Percentiles rank a stretch among this genome's conserved stretches.
These are phyloP conservation scores for Argynnis bischoffii DNA, from an alignment of 2,888 invertebrate genomes.

Conservation along the genomic window DNA sequence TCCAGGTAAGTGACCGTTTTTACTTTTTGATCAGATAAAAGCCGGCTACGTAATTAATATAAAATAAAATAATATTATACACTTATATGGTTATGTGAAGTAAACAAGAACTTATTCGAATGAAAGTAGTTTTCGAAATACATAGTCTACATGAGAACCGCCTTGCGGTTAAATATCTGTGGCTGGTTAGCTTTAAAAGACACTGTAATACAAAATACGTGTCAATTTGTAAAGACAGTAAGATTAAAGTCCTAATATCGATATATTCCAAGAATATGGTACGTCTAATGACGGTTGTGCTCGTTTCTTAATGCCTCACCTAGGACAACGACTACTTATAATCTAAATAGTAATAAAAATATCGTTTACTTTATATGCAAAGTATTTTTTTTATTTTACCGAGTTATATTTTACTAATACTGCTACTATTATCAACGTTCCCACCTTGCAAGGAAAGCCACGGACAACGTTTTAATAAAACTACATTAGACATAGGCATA, in stretches of 20 bases:
- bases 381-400: too few species aligned
- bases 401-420: too few species aligned
- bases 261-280: constrained; percentile 1
- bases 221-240: not conserved
- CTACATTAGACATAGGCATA: too few species aligned
- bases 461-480: too few species aligned
- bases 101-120: constrained; percentile 13
- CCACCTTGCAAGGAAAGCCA: too few species aligned
- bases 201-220: not conserved
- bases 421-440: too few species aligned
- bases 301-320: constrained; percentile 2
- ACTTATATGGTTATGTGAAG: not conserved
- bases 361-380: too few species aligned
- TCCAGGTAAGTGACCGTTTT: not conserved
- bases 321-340: not conserved
- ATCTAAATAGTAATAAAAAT: too few species aligned
- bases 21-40: not conserved
- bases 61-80: not conserved
- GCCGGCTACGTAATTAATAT: too few species aligned
- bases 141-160: not conserved
- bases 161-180: constrained; percentile 8
- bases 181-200: not conserved
- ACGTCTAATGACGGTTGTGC: not conserved
- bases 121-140: constrained; percentile 4
- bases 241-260: not conserved